Conservation (phyloP, 2,888 invertebrate species). For the Hermodice carunculata region DNA sequence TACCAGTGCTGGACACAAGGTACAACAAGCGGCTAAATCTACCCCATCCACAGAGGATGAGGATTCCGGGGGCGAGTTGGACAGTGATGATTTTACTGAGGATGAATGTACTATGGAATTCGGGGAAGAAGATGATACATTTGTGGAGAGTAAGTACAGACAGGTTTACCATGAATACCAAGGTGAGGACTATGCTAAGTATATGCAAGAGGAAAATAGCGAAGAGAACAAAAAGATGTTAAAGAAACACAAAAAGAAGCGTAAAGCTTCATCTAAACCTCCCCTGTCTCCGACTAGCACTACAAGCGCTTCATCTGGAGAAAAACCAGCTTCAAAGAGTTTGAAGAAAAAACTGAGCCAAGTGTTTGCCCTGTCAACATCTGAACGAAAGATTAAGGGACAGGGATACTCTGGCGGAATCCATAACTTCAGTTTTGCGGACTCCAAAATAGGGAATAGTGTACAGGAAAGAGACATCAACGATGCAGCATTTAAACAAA, state of each 20-base stretch:
- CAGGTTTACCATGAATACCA: slow-evolving; percentile 6
- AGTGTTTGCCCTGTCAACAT: no score
- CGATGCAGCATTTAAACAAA: background rate
- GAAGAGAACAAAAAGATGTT: no score
- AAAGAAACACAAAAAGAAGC: no score
- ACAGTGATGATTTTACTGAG: slow-evolving; percentile 1
- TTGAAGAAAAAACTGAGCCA: no score
- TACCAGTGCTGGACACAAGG: no score
- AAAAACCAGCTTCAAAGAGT: no score
- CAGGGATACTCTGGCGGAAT: background rate
- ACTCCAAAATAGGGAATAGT: slow-evolving; percentile 13
- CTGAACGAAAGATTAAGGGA: no score
- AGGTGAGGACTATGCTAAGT: slow-evolving; percentile 14
- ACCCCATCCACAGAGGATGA: no score
- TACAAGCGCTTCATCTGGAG: no score
- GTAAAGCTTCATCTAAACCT: no score
- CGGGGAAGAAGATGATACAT: slow-evolving; percentile 8
- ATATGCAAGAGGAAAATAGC: background rate
- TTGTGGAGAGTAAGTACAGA: background rate
- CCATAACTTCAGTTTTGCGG: slow-evolving; percentile 15
- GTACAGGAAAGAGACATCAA: background rate
- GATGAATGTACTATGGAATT: slow-evolving; percentile 1
- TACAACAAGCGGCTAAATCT: no score
- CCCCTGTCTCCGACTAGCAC: no score
- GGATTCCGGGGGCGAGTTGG: background rate